Base-by-base conservation (phyloP, 2,113 vertebrate genomes). In the Caloenas nicobarica region DNA sequence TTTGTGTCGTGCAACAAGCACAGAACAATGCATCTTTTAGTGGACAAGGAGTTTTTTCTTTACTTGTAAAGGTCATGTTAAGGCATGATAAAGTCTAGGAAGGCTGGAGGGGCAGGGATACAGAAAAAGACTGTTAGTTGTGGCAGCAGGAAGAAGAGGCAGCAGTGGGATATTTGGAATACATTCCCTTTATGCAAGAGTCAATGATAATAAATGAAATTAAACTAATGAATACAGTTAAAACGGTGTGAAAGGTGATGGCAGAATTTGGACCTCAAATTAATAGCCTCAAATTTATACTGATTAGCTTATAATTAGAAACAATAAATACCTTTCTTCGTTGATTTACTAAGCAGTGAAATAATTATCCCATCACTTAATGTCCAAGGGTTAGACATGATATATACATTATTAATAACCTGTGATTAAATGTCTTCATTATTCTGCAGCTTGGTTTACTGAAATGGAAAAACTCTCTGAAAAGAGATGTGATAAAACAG, bases 401-500 rank as follows among this genome's bases (percentile, higher is more conserved):
- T 76, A 51, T 70, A 56, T 91, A 82, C 71, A 70, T 95, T 92
- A 94, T 92, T 92, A 92, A 96, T 95, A 71, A 81, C n/a, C 14
- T 18, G 22, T 94, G 57, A 84, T 88, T 74, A 95, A 93, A 36
- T 42, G 33, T 89, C 78, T 79, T 88, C 13, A 64, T 91, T 96
- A 84, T 93, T 66, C 54, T 86, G 81, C 29, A 89, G 42, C 86
- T 82, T 87, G 31, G 46, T 84, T 94, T 83, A 80, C 69, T 84
- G 74, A 95, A 89, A n/a, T 66, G 17, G 50, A 73, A 88, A 85
- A 88, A 28, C 29, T 89, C 26, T 89, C 34, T 86, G 64, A 69
- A 79, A 92, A 40, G 48, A 61, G n/a, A 62, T 74, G 9, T 60
- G 42, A 64, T 86, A 84, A 92, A 83, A 31, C 26, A 79, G 56